phyloP scores from a whole-genome alignment of 2,797 vertebrate species.

The Chelon auratus region DNA sequence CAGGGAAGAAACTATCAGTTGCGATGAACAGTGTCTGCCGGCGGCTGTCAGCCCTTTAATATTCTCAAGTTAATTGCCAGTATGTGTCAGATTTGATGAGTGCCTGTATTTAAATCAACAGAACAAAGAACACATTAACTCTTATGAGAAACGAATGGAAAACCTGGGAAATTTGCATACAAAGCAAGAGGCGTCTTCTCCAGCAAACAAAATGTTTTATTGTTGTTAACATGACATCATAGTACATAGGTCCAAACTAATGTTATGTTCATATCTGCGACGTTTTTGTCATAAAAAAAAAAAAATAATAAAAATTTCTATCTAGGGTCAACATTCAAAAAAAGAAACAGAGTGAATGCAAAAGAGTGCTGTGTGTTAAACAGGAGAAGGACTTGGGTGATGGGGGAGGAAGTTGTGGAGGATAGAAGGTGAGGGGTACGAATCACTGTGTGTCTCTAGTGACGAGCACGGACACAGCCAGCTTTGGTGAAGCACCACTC shows the following conservation, averaged over 20 bases:
- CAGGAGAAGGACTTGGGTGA: constrained; percentile 24
- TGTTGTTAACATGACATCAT: constrained; percentile 55
- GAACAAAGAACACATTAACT: background rate
- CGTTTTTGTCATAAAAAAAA: background rate
- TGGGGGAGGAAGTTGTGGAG: constrained; percentile 32
- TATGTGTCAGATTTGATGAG: constrained; percentile 16
- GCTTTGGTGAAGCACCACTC: constrained; percentile 27
- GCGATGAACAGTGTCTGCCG: constrained; percentile 33
- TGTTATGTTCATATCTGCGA: constrained; percentile 50
- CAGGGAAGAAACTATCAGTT: constrained; percentile 31
- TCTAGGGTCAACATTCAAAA: constrained; percentile 1
- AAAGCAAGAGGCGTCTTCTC: constrained; percentile 18
- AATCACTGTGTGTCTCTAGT: constrained; percentile 54
- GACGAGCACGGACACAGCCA: constrained; percentile 33
- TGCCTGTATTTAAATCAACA: background rate
- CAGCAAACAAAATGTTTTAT: constrained; percentile 66
- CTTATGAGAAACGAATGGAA: too few species aligned
- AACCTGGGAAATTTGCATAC: background rate
- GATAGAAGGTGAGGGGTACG: constrained; percentile 41
- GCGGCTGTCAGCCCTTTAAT: constrained; percentile 23
- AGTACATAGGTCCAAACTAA: constrained; percentile 47
- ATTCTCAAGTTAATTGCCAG: constrained; percentile 40
- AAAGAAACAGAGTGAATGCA: background rate
- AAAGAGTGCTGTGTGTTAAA: constrained; percentile 27
- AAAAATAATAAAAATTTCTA: background rate